Percentiles rank a stretch among this genome's conserved stretches.
These are phyloP conservation scores for Drosophila willistoni DNA, from an alignment of 1,140 invertebrate species.

Conservation along the genomic window DNA sequence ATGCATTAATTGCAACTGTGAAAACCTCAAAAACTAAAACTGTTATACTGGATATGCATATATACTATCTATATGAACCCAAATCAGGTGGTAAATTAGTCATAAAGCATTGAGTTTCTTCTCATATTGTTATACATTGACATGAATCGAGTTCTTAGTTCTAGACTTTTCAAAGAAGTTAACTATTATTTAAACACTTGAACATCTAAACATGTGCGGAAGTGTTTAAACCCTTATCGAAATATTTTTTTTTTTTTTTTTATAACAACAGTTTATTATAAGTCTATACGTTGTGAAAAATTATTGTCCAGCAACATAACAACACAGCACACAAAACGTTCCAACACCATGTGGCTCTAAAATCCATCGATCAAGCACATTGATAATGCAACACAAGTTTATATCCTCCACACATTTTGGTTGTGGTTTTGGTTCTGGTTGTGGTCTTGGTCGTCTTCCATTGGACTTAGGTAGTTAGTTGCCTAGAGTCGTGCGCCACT, in stretches of 20 bases:
- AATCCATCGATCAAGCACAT: slow-evolving; percentile 62
- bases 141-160: neutral
- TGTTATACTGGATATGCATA: slow-evolving; percentile 16
- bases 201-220: neutral
- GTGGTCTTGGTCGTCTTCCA: neutral
- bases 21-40: neutral
- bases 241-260: slow-evolving; percentile 7
- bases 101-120: neutral
- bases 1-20: too few species aligned
- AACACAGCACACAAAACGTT: neutral
- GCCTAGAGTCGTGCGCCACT: slow-evolving; percentile 40
- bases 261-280: neutral
- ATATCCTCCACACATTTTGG: neutral
- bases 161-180: neutral
- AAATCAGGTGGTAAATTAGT: too few species aligned
- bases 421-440: neutral
- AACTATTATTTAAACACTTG: neutral
- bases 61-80: neutral
- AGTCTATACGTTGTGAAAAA: neutral
- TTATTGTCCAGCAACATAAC: neutral
- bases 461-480: neutral
- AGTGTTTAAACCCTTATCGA: slow-evolving; percentile 3
- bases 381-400: slow-evolving; percentile 31
- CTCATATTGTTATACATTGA: slow-evolving; percentile 22
- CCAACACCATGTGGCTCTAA: slow-evolving; percentile 37